Conservation (phyloP, 2,888 invertebrate genomes). For the Ommatoiulus sabulosus region DNA sequence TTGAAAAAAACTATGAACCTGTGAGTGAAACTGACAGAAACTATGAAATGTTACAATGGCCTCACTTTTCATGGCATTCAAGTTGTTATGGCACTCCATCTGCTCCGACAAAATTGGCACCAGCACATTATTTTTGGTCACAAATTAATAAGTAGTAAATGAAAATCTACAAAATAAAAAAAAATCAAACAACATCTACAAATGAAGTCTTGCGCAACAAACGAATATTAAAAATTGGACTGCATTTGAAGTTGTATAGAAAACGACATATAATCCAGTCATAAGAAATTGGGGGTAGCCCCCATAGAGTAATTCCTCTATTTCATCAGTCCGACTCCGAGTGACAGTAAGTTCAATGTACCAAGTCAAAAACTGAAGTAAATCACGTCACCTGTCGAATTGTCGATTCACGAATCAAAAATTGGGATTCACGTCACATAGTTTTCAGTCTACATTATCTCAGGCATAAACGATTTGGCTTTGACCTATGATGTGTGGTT, state of each 20-base stretch:
- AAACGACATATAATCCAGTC: constrained; percentile 15
- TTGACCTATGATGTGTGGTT: neutral
- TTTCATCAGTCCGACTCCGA: neutral
- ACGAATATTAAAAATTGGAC: neutral
- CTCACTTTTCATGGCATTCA: neutral
- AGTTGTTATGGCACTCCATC: constrained; percentile 10
- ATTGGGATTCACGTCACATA: neutral
- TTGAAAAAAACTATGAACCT: neutral
- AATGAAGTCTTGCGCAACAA: constrained; percentile 25
- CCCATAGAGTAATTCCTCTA: neutral
- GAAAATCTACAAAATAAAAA: constrained; percentile 12
- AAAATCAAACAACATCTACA: constrained; percentile 9
- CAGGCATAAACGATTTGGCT: neutral
- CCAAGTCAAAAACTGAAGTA: neutral
- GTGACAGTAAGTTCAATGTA: neutral
- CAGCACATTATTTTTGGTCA: constrained; percentile 27
- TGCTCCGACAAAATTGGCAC: constrained; percentile 12
- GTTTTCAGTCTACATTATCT: neutral
- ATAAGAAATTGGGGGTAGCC: neutral
- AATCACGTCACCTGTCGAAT: neutral
- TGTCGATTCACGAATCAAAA: too few relatives aligned
- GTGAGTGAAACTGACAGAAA: neutral
- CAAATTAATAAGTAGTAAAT: constrained; percentile 3
- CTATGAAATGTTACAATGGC: constrained; percentile 8
- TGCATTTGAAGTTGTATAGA: constrained; percentile 4